These are phyloP conservation scores for Stenoptilia bipunctidactyla DNA, from an alignment of 2,888 invertebrate genomes.

Conservation along the genomic window DNA sequence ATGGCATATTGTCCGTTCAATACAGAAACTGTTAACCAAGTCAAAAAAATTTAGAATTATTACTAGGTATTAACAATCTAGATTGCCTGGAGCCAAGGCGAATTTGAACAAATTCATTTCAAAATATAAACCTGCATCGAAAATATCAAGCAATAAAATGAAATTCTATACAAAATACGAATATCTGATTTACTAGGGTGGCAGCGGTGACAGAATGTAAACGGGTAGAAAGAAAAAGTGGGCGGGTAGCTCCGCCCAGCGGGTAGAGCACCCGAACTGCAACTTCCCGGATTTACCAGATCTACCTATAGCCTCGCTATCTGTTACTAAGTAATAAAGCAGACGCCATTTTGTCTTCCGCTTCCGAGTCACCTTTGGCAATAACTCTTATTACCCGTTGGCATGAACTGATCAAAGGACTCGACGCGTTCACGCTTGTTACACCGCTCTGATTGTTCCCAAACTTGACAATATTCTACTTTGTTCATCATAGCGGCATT, in stretches of 20 bases:
- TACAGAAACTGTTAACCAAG: no score
- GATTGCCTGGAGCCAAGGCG: no score
- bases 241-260: constrained; percentile 67
- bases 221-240: constrained; percentile 48
- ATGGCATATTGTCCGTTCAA: no score
- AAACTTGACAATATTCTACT: no score
- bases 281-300: constrained; percentile 29
- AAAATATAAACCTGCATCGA: no score
- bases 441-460: constrained; percentile 48
- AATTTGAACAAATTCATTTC: no score
- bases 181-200: constrained; percentile 16
- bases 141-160: no score
- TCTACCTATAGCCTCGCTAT: constrained; percentile 34
- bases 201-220: constrained; percentile 29
- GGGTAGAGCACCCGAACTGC: constrained; percentile 48
- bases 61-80: no score
- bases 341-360: constrained; percentile 66
- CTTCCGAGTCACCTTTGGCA: constrained; percentile 19
- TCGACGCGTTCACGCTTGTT: constrained; percentile 58
- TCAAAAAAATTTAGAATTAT: no score
- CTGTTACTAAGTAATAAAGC: constrained; percentile 70
- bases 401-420: constrained; percentile 58
- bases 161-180: no score
- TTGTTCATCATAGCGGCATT: no score
- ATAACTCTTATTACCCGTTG: constrained; percentile 12